phyloP scores from a whole-genome alignment of 1,140 invertebrate species.

The Homalodisca vitripennis region DNA sequence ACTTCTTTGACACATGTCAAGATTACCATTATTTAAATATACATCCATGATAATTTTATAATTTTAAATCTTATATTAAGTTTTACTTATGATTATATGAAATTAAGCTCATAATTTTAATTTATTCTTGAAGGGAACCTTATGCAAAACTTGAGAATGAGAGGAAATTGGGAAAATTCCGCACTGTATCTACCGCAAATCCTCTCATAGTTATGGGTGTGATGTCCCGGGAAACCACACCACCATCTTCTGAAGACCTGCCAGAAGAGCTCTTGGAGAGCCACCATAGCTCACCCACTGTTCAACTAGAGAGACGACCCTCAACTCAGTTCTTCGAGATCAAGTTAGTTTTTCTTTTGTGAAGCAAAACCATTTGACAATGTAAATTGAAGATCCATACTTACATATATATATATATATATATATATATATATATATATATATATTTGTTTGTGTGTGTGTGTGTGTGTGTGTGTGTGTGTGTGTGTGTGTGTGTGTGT shows the following conservation, averaged over 20 bases:
- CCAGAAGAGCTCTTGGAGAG: not conserved
- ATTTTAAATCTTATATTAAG: no score
- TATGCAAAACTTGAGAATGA: constrained; percentile 69
- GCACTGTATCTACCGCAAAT: constrained; percentile 55
- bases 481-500: no score
- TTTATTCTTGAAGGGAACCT: constrained; percentile 54
- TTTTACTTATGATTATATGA: not conserved
- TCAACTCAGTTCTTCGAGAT: not conserved
- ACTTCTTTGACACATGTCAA: no score
- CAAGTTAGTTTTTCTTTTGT: constrained; percentile 8
- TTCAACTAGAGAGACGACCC: not conserved
- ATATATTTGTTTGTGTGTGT: no score
- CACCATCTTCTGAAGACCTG: not conserved
- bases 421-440: no score
- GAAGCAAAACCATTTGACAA: no score
- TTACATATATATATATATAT: no score
- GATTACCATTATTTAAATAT: no score
- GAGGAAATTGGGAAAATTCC: constrained; percentile 62
- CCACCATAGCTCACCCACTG: not conserved
- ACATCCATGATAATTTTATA: no score
- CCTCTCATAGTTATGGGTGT: not conserved
- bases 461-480: no score
- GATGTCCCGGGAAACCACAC: constrained; percentile 3
- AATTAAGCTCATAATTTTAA: not conserved
- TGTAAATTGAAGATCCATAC: no score